Base-by-base conservation (phyloP, 35 echinoderm and acorn worm species). In the Strongylocentrotus purpuratus region DNA sequence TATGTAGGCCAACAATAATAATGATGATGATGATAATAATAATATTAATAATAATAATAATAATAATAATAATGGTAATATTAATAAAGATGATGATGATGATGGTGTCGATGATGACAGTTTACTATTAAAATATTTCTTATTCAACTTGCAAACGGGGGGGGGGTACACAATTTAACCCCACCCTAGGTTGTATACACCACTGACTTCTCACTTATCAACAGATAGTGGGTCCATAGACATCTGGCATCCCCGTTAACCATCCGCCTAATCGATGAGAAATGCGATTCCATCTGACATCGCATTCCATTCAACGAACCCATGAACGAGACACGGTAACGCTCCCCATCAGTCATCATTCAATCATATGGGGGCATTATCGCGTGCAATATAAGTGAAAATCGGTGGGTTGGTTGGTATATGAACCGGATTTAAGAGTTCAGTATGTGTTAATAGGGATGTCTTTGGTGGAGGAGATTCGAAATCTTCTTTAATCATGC, bases 281-380 rank as follows among this genome's bases (percentile, higher is more conserved):
- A 78, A 78, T 78, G 65, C 65, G 65, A 78, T 78, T 78, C 65
- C 65, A n/a, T 4, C 65, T 78, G 65, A 78, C 65, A n/a, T 78
- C 65, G 65, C 65, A 78, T 78, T 78, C 65, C 65, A 28, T n/a
- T 78, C 65, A 78, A 78, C 65, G 65, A 78, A n/a, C 25, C 65
- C 65, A 78, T 78, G 65, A 78, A 78, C 65, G 65, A 78, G 20
- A 78, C 65, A 78, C 65, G 65, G 65, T n/a, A 22, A 28, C 65
- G 4, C 65, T 78, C 20, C 20, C 65, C 2, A 78, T 78, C 65
- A 78, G 65, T 78, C 18, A 78, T 78, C 65, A n/a, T 78, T 55
- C 15, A 78, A 78, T 78, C 65, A n/a, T 55, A 55, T 78, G 4
- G 28, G 7, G 65, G 25, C 20, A 78, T 59, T 78, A 28, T 78